Percentiles rank a stretch among this genome's conserved stretches.
Conservation (phyloP, 2,113 vertebrate species). For the Pedetes capensis region DNA sequence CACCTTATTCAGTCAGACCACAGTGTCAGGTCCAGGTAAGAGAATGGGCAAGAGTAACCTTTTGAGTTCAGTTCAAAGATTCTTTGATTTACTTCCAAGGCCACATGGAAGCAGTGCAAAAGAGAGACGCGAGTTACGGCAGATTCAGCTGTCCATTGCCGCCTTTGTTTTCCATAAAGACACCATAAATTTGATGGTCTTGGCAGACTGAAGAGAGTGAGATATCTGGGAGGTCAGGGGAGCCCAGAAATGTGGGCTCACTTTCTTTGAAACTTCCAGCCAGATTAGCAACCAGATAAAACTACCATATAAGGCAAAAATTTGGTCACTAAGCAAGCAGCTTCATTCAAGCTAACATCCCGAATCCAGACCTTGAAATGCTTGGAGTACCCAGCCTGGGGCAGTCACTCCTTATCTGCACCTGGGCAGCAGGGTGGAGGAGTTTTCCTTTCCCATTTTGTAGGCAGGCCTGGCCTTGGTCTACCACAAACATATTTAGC, state of each 20-base stretch:
- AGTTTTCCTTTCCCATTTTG: conserved; percentile 48
- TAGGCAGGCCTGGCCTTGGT: conserved; percentile 56
- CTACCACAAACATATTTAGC: conserved; percentile 61
- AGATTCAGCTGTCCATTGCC: background rate
- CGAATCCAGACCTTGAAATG: conserved; percentile 62
- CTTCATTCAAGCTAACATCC: conserved; percentile 3
- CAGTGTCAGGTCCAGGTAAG: background rate
- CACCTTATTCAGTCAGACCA: background rate
- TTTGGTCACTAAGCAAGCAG: background rate
- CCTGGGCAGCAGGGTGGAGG: conserved; percentile 50
- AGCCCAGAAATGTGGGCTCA: conserved; percentile 31
- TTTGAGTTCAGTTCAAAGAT: conserved; percentile 9
- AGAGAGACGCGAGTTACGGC: background rate
- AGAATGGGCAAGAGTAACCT: background rate
- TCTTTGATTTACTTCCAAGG: conserved; percentile 45
- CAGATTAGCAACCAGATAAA: conserved; percentile 46
- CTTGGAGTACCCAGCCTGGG: conserved; percentile 33
- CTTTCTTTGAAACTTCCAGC: background rate
- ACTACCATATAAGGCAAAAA: conserved; percentile 49
- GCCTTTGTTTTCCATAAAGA: conserved; percentile 20
- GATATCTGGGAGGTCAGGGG: background rate
- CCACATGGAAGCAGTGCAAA: background rate
- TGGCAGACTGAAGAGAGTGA: conserved; percentile 16
- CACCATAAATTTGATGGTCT: background rate
- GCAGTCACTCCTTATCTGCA: conserved; percentile 49